Evolutionary conservation across 2,888 invertebrate species (phyloP).

Genomic region (Chloromyia formosa): DNA sequence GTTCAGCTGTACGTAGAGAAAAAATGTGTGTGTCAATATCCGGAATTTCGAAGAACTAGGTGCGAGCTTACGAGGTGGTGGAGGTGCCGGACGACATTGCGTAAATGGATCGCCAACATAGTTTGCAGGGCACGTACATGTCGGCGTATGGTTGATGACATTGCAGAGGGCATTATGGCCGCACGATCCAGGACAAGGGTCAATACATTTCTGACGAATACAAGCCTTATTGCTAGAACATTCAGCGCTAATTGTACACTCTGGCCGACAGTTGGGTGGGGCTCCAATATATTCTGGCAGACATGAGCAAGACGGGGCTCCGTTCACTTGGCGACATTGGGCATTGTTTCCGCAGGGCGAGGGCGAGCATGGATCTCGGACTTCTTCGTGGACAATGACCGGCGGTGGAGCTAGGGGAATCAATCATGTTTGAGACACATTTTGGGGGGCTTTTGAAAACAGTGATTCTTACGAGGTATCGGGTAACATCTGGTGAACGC

Average conservation of each 20-base stretch:
- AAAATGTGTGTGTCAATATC: neutral
- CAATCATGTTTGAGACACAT: neutral
- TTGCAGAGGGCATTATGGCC: slow-evolving; percentile 70
- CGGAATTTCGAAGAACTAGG: neutral
- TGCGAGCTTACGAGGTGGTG: slow-evolving; percentile 51
- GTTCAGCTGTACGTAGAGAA: slow-evolving; percentile 58
- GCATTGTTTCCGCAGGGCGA: slow-evolving; percentile 74
- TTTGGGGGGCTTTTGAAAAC: too few species aligned
- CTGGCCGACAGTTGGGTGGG: slow-evolving; percentile 76
- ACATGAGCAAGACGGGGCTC: slow-evolving; percentile 74
- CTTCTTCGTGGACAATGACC: slow-evolving; percentile 53
- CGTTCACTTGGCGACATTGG: slow-evolving; percentile 68
- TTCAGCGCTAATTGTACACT: slow-evolving; percentile 75
- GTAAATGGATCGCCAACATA: slow-evolving; percentile 68
- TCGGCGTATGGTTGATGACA: slow-evolving; percentile 74
- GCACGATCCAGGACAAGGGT: slow-evolving; percentile 77
- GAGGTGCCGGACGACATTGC: slow-evolving; percentile 61
- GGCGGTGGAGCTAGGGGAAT: slow-evolving; percentile 55
- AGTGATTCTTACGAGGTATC: slow-evolving; percentile 54
- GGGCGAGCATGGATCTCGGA: slow-evolving; percentile 71
- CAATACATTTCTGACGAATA: slow-evolving; percentile 73
- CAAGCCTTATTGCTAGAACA: slow-evolving; percentile 75
- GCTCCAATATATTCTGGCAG: slow-evolving; percentile 70
- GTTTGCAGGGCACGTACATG: slow-evolving; percentile 71
- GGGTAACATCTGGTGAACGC: slow-evolving; percentile 74